A percentile compares a stretch with the other conserved stretches of the same genome.
These are phyloP conservation scores for Hydrolagus affinis DNA, from an alignment of 2,113 vertebrate species.

Conservation along the genomic window DNA sequence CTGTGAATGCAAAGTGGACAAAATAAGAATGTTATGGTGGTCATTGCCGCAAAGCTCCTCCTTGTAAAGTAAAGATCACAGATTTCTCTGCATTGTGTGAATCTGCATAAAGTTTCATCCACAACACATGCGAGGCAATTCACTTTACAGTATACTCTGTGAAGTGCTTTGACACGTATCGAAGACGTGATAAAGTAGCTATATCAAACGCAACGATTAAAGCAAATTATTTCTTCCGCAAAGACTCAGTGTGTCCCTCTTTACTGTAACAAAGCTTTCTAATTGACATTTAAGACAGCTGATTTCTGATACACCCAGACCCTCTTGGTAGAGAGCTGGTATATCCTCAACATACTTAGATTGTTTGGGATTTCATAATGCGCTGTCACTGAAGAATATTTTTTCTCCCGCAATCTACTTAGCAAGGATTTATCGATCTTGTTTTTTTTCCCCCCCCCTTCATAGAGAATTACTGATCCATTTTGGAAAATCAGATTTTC, in stretches of 20 bases:
- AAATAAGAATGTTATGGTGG: too few species aligned
- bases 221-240: too few species aligned
- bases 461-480: constrained; percentile 97
- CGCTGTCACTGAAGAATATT: constrained; percentile 86
- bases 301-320: background rate
- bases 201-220: too few species aligned
- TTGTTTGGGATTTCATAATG: constrained; percentile 89
- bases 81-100: too few species aligned
- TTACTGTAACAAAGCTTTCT: constrained; percentile 16
- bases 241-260: background rate
- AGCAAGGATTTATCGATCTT: constrained; percentile 98
- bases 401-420: constrained; percentile 96
- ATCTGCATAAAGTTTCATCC: too few species aligned
- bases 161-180: too few species aligned
- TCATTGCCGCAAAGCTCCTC: too few species aligned
- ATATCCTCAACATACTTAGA: constrained; percentile 81
- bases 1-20: too few species aligned
- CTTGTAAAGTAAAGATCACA: too few species aligned
- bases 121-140: too few species aligned
- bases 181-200: too few species aligned
- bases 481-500: constrained; percentile 99
- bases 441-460: constrained; percentile 71
- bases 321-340: constrained; percentile 66
- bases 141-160: too few species aligned
- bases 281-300: background rate